These are phyloP conservation scores for Bombus vancouverensis DNA, from an alignment of 1,140 invertebrate species.

Conservation along the genomic window DNA sequence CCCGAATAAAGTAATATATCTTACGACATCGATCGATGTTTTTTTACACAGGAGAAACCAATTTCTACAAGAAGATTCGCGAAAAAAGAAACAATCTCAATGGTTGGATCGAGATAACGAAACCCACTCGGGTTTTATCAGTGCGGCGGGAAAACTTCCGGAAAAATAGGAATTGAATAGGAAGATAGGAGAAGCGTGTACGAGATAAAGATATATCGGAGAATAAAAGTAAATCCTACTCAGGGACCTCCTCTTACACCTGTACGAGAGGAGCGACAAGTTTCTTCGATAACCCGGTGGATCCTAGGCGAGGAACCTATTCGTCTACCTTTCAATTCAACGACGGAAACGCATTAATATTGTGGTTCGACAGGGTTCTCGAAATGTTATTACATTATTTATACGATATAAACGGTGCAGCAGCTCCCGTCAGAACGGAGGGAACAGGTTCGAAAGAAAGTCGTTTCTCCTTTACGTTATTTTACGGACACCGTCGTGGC, in stretches of 20 bases:
- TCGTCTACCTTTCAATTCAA: neutral
- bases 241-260: neutral
- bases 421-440: too few species aligned
- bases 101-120: conserved; percentile 14
- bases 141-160: conserved; percentile 2
- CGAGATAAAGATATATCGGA: conserved; percentile 11
- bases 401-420: neutral
- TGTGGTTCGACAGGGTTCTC: neutral
- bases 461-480: neutral
- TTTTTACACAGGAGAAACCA: neutral
- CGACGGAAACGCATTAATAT: neutral
- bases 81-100: conserved; percentile 24
- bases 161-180: conserved; percentile 41
- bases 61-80: neutral
- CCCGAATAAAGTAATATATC: neutral
- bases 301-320: neutral
- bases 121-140: conserved; percentile 19
- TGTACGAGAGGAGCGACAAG: neutral
- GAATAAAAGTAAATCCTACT: neutral
- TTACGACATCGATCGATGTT: neutral
- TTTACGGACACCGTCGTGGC: neutral
- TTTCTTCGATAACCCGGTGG: conserved; percentile 10
- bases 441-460: too few species aligned
- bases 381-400: neutral
- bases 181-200: neutral